phyloP scores from a whole-genome alignment of 2,797 vertebrate species.

The Thripadectes ignobilis region DNA sequence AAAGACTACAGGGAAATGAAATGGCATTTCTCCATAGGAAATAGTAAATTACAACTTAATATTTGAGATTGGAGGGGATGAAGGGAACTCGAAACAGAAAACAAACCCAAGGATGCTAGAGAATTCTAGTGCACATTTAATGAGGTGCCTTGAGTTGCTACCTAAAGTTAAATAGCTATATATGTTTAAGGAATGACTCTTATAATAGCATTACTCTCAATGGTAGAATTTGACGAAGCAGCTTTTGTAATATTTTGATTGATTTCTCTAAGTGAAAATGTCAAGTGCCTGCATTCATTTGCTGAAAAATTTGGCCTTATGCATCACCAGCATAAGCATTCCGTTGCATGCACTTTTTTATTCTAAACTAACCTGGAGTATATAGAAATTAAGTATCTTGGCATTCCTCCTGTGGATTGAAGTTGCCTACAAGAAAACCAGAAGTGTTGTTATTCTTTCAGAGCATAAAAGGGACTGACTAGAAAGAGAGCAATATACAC shows the following conservation, averaged over 20 bases:
- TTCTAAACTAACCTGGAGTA: not conserved
- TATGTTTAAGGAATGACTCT: slow-evolving; percentile 35
- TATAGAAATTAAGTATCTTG: slow-evolving; percentile 45
- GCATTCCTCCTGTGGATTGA: not conserved
- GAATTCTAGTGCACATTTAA: slow-evolving; percentile 15
- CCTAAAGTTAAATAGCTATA: slow-evolving; percentile 47
- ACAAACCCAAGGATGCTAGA: not conserved
- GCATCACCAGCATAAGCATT: not conserved
- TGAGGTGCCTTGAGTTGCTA: slow-evolving; percentile 20
- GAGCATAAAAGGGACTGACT: slow-evolving; percentile 14
- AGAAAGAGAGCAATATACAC: not conserved
- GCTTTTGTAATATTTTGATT: slow-evolving; percentile 32
- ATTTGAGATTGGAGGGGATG: not conserved
- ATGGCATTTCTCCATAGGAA: not conserved
- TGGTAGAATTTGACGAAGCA: not conserved
- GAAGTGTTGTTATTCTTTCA: not conserved
- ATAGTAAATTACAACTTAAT: not conserved
- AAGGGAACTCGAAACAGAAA: not conserved
- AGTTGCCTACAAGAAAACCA: slow-evolving; percentile 43
- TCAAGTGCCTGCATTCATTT: slow-evolving; percentile 31
- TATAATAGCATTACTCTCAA: slow-evolving; percentile 7
- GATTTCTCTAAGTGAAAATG: slow-evolving; percentile 53
- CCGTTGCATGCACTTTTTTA: not conserved
- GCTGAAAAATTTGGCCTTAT: slow-evolving; percentile 24
- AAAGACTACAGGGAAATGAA: not conserved